phyloP scores from a whole-genome alignment of 2,888 invertebrate species.

The Anaspis maculata region DNA sequence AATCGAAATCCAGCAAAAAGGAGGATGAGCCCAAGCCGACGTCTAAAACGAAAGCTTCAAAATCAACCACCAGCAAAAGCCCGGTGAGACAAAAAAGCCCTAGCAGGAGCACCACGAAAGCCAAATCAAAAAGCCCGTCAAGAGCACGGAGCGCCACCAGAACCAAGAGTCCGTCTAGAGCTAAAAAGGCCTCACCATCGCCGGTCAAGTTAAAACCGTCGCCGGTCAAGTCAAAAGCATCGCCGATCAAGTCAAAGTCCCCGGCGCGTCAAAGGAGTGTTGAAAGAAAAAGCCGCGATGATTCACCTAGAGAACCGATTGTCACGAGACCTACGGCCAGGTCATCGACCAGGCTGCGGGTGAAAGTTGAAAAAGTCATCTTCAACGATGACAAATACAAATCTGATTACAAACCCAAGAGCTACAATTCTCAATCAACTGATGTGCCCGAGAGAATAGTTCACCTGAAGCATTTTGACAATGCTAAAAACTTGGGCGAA shows the following conservation, averaged over 20 bases:
- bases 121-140: slow-evolving; percentile 12
- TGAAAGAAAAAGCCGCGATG: slow-evolving; percentile 20
- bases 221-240: slow-evolving; percentile 10
- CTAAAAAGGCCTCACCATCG: slow-evolving; percentile 11
- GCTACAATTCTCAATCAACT: slow-evolving; percentile 25
- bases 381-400: neutral
- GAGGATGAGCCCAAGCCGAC: neutral
- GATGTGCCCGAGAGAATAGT: slow-evolving; percentile 33
- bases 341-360: slow-evolving; percentile 29
- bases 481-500: slow-evolving; percentile 31
- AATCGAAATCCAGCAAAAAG: slow-evolving; percentile 3
- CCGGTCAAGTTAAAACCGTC: neutral
- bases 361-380: slow-evolving; percentile 15
- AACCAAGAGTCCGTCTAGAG: slow-evolving; percentile 12
- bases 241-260: slow-evolving; percentile 19
- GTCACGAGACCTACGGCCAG: slow-evolving; percentile 31
- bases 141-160: slow-evolving; percentile 6
- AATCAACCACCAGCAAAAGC: slow-evolving; percentile 15
- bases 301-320: slow-evolving; percentile 20
- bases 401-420: slow-evolving; percentile 18
- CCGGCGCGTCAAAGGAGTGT: slow-evolving; percentile 19
- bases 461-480: slow-evolving; percentile 30
- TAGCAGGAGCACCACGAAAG: slow-evolving; percentile 11
- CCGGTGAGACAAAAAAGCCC: slow-evolving; percentile 17
- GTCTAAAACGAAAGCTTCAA: neutral